These are phyloP conservation scores for Sminthurinus signatus DNA, from an alignment of 1,140 invertebrate genomes.

Conservation along the genomic window DNA sequence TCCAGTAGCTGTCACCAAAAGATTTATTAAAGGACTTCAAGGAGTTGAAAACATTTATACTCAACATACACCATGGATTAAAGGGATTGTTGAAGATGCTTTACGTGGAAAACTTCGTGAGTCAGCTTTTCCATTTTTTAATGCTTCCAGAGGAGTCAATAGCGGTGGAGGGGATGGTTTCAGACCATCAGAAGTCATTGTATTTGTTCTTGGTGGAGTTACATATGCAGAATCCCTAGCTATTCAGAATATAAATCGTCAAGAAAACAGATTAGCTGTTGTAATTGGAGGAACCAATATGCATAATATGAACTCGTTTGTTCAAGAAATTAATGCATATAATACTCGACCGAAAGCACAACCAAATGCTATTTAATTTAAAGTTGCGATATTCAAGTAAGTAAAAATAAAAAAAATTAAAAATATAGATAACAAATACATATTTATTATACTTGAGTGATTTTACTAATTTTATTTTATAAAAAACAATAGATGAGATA, in stretches of 20 bases:
- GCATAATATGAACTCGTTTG: slow-evolving; percentile 78
- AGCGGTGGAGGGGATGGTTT: slow-evolving; percentile 17
- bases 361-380: background rate
- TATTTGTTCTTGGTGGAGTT: slow-evolving; percentile 92
- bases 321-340: slow-evolving; percentile 58
- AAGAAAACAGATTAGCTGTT: slow-evolving; percentile 56
- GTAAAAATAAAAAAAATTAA: no score
- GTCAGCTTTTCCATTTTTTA: slow-evolving; percentile 72
- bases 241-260: slow-evolving; percentile 77
- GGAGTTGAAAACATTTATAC: slow-evolving; percentile 97
- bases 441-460: no score
- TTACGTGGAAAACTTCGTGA: slow-evolving; percentile 79
- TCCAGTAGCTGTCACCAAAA: slow-evolving; percentile 31
- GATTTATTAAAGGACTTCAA: slow-evolving; percentile 60
- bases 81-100: slow-evolving; percentile 79
- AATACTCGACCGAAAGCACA: background rate
- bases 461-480: no score
- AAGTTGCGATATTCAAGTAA: no score
- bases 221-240: slow-evolving; percentile 92
- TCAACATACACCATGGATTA: slow-evolving; percentile 81
- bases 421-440: no score
- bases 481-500: no score
- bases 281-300: slow-evolving; percentile 84
- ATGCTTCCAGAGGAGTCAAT: slow-evolving; percentile 31
- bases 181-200: slow-evolving; percentile 81